Base-by-base conservation (phyloP, 2,888 invertebrate species). In the Drosophila austrosaltans region DNA sequence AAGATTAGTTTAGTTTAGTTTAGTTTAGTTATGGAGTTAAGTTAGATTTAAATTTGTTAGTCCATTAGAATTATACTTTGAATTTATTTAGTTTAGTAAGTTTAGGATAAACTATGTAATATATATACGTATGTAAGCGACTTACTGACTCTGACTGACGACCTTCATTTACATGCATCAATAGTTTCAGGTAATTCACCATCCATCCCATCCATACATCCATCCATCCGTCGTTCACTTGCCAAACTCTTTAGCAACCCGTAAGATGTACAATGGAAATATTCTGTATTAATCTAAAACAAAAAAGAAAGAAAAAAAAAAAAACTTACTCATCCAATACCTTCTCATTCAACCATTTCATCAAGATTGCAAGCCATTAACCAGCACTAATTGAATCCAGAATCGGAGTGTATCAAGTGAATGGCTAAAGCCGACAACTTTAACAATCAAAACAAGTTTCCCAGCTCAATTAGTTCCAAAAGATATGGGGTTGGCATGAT, bases 311-410 rank as follows among this genome's bases (percentile, higher is more conserved):
- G 2, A 12, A 10, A 54, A 32, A 6, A 32, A 32, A 6, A 32
- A 36, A 54, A 54, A 30, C 30, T 54, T 32, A 48, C 48, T 48
- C 48, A 48, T 48, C 36, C 3, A 44, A 12, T 36, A 54, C 16
- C 40, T 25, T 54, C 30, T 25, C 59, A 54, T 60, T 36, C 22
- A 54, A 53, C 22, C 68, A 36, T 61, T 28, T 57, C n/a, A 36
- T 48, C 48, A 48, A 22, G 48, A 48, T 48, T 25, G 48, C 25
- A 25, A 48, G 48, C 48, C 12, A 78, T 75, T 78, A 67, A 48
- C 67, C 78, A 71, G 71, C 66, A 67, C 68, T 48, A 59, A 62
- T 65, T 61, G 59, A 63, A 59, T 64, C 63, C 61, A 30, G 54
- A 54, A 54, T 10, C 48, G 48, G 48, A 48, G 48, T 48, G 57